Base-by-base conservation (phyloP, 2,113 vertebrate species). In the Seriola rivoliana region DNA sequence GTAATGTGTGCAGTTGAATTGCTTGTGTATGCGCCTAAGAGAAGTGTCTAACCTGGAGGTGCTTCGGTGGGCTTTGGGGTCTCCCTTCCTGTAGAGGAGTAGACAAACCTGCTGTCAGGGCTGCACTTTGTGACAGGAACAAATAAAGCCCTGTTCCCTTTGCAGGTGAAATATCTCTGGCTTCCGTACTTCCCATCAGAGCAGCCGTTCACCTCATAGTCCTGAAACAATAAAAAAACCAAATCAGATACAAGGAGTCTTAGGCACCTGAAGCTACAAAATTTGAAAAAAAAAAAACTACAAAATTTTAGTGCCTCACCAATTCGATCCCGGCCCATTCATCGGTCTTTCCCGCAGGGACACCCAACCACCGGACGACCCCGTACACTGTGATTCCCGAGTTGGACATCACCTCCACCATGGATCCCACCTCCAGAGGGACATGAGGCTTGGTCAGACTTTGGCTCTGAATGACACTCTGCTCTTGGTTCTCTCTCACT, bases 291-390 rank as follows among this genome's bases (percentile, higher is more conserved):
- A 23, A 19, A 16, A 12, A 10, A 16, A 10, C 10, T 3, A 13
- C 4, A 46, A 19, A 32, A 38, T n/a, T 44, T 16, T 0, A 12
- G 21, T 25, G 5, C 68, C 93, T 92, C 75, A 96, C 95, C 87
- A 96, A 57, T 79, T 96, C 95, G 42, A 96, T 81, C 23, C 95
- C 95, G 5, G 94, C 95, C 93, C 93, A 95, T 21, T 85, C 44
- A 1, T 19, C 23, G 0, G 55, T 87, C 81, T 93, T 92, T 40
- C 92, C 94, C 11, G 5, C 65, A 3, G 68, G 93, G 62, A 91
- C 50, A 4, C 95, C 95, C 55, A 95, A 85, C 95, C 95, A 96
- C 44, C 71, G 92, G 60, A 96, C 76, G 38, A 95, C 95, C 17
- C 95, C 95, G 1, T 94, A 95, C 52, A 94, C 89, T 4, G 78